Evolutionary conservation across 2,888 invertebrate species (phyloP).

Genomic region (Orgyia antiqua): DNA sequence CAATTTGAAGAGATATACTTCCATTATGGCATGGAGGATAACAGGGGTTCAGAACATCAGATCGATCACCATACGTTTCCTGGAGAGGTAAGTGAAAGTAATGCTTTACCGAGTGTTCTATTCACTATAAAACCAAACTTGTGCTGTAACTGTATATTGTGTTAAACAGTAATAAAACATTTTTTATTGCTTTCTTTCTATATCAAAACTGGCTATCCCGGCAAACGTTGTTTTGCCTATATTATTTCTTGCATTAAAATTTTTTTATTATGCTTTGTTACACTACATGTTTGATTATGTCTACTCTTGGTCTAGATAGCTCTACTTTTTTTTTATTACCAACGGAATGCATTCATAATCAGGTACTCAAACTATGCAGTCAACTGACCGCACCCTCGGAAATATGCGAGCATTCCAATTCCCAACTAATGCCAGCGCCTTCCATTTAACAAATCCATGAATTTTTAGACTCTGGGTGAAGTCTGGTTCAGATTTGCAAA

Average conservation of each 20-base stretch:
- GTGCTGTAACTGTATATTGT: background rate
- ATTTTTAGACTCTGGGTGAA: too few relatives aligned
- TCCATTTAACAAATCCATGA: too few relatives aligned
- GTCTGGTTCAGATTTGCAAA: too few relatives aligned
- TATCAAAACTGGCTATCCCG: too few relatives aligned
- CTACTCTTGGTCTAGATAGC: too few relatives aligned
- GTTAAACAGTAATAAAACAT: background rate
- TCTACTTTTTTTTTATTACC: too few relatives aligned
- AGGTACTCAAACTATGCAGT: constrained; percentile 31
- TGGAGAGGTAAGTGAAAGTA: constrained; percentile 90
- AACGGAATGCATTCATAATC: too few relatives aligned
- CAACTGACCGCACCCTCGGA: constrained; percentile 22
- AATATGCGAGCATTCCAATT: constrained; percentile 20
- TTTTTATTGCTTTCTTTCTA: background rate
- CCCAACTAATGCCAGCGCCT: constrained; percentile 17
- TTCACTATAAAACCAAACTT: too few relatives aligned
- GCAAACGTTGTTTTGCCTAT: too few relatives aligned
- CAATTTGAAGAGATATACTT: constrained; percentile 97
- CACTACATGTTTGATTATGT: too few relatives aligned
- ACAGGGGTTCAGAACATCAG: constrained; percentile 96
- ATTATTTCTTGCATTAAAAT: too few relatives aligned
- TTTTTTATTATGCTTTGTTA: too few relatives aligned
- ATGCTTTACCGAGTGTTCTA: background rate
- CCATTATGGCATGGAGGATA: constrained; percentile 94
- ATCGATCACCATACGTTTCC: constrained; percentile 97